Base-by-base conservation (phyloP, 1,140 invertebrate genomes). In the Patella vulgata region DNA sequence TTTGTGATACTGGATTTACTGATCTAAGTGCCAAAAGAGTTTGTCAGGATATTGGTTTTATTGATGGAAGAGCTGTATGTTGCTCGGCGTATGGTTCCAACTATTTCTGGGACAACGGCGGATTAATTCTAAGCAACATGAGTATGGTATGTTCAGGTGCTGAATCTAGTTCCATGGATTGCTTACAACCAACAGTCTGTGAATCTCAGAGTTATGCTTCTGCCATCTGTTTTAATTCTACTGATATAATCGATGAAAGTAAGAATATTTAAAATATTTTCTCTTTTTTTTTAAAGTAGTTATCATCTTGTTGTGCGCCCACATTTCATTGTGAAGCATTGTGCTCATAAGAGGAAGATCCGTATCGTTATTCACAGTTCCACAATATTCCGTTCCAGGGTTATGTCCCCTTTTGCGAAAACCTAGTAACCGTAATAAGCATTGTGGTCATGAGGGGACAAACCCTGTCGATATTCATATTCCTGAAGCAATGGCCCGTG, bases 1-100 rank as follows among this genome's bases (percentile, higher is more conserved):
- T 73, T 12, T 68, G 68, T 51, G 47, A 54, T 6, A 51, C 40
- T 17, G 42, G 43, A 19, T 57, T 57, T 30, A 19, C 30, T 23
- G 64, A 66, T 27, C 11, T 31, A 8, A 42, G 28, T 36, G 64
- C 64, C 1, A 39, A 36, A 33, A 31, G 51, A 19, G 27, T 66
- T 8, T 66, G 64, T 39, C 57, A 53, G 12, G 21, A 56, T 31
- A 42, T 66, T 11, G 54, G 54, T 30, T 66, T 42, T 31, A 59
- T 28, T 1, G 57, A 43, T 27, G 64, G 64, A 14, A 23, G 58
- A n/a, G 30, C 23, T 19, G 8, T 42, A 33, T 42, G 30, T 27
- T 43, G 39, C 9, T 39, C 39, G 21, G 46, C 46, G 4, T 46
- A 50, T 25, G 55, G 21, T 12, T 25, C 31, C 52, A 31, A 28